Evolutionary conservation across 2,113 vertebrate genomes (phyloP).

Genomic region (Prionailurus viverrinus): DNA sequence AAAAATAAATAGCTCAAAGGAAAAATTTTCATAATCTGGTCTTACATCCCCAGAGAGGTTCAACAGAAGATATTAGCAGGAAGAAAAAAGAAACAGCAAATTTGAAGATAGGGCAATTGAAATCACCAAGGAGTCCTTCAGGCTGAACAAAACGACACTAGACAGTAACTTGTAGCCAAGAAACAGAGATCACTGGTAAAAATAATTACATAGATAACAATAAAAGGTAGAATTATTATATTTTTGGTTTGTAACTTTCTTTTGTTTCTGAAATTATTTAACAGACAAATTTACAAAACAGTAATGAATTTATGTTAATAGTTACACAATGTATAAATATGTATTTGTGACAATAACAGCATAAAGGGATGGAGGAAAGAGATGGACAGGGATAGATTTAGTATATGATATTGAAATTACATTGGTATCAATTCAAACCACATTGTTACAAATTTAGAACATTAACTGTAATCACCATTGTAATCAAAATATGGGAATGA

Average conservation of each 20-base stretch:
- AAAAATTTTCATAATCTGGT: not conserved
- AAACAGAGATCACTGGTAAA: not conserved
- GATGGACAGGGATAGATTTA: not conserved
- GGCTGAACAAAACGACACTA: not conserved
- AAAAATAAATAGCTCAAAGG: not conserved
- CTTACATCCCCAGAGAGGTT: not conserved
- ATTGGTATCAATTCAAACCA: not conserved
- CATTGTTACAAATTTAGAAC: not conserved
- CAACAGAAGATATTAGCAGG: not conserved
- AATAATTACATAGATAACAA: not conserved
- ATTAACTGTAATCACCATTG: not conserved
- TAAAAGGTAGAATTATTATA: not conserved
- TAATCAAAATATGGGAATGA: not conserved
- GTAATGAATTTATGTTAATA: not conserved
- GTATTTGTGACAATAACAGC: not conserved
- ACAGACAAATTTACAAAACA: not conserved
- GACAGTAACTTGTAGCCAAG: not conserved
- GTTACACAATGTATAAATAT: not conserved
- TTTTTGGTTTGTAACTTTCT: not conserved
- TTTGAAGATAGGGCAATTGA: not conserved
- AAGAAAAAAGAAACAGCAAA: not conserved
- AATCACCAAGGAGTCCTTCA: not conserved
- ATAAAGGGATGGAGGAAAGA: not conserved
- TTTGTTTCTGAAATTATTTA: not conserved
- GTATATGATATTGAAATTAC: not conserved